These are phyloP conservation scores for Dasypus novemcinctus DNA, from an alignment of 2,113 vertebrate species.

Conservation along the genomic window DNA sequence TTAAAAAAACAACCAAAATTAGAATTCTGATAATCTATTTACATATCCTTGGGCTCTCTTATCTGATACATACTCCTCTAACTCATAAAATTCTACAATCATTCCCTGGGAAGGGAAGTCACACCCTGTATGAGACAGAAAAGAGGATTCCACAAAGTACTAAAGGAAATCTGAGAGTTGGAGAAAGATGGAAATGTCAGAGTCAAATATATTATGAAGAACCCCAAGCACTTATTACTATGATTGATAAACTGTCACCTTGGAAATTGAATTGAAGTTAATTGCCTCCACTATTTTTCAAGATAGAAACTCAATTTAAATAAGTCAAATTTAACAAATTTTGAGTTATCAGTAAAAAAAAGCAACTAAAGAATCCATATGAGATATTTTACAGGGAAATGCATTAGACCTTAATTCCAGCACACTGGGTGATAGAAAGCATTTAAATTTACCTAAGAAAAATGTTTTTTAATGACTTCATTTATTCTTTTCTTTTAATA, in stretches of 20 bases:
- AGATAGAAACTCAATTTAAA: constrained; percentile 59
- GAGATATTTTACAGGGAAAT: constrained; percentile 79
- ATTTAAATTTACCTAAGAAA: constrained; percentile 77
- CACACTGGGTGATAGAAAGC: constrained; percentile 70
- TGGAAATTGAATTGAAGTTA: constrained; percentile 53
- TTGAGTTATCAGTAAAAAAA: constrained; percentile 66
- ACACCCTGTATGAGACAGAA: not conserved
- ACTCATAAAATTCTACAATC: not conserved
- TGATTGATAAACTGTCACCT: constrained; percentile 68
- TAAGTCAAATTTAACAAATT: constrained; percentile 75
- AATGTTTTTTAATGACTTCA: constrained; percentile 81
- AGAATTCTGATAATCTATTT: not conserved
- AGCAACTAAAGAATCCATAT: constrained; percentile 67
- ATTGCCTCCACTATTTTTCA: constrained; percentile 62
- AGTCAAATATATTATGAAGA: constrained; percentile 43
- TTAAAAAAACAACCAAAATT: not conserved
- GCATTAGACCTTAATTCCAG: constrained; percentile 78
- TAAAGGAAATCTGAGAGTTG: not conserved
- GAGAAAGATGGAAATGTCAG: not conserved
- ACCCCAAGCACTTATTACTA: constrained; percentile 34
- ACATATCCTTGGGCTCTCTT: not conserved
- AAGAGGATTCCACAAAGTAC: not conserved
- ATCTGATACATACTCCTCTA: not conserved
- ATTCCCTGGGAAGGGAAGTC: not conserved
- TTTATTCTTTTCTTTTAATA: constrained; percentile 78